Percentiles rank a stretch among this genome's conserved stretches.
These are phyloP conservation scores for Abrostola triplasia DNA, from an alignment of 2,888 invertebrate species.

Conservation along the genomic window DNA sequence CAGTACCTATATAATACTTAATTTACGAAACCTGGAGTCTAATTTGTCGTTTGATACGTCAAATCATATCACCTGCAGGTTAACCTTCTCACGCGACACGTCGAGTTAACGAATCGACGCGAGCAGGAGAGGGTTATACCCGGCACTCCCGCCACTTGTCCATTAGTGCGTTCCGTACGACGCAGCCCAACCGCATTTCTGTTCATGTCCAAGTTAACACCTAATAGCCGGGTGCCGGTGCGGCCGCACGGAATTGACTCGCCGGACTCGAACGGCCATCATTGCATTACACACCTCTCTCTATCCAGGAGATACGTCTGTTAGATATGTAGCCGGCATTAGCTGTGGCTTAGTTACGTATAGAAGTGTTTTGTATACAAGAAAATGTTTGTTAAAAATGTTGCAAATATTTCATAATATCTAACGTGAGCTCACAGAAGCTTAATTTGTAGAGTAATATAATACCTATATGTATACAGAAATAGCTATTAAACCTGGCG, in stretches of 20 bases:
- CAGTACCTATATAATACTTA: too few species aligned
- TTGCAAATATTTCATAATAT: too few species aligned
- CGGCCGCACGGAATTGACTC: slow-evolving; percentile 68
- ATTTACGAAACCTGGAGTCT: too few species aligned
- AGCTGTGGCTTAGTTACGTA: slow-evolving; percentile 13
- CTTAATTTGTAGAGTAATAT: too few species aligned
- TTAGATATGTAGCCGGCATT: slow-evolving; percentile 38
- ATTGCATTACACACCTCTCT: slow-evolving; percentile 65
- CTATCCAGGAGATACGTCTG: slow-evolving; percentile 27
- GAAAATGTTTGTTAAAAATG: too few species aligned
- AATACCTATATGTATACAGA: too few species aligned
- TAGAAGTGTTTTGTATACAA: too few species aligned
- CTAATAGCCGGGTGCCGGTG: slow-evolving; percentile 54
- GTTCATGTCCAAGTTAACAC: slow-evolving; percentile 64
- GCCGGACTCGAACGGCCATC: slow-evolving; percentile 53
- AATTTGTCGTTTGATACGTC: too few species aligned
- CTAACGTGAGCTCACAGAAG: too few species aligned
- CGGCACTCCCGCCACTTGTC: slow-evolving; percentile 43
- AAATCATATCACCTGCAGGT: not conserved
- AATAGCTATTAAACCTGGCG: too few species aligned
- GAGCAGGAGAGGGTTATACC: slow-evolving; percentile 33
- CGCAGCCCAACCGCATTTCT: slow-evolving; percentile 61
- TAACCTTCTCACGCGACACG: slow-evolving; percentile 22
- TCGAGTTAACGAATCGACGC: slow-evolving; percentile 44
- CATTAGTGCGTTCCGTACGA: slow-evolving; percentile 57